A percentile compares a stretch with the other conserved stretches of the same genome.
These are phyloP conservation scores for Eunapius fragilis DNA, from an alignment of 37 sponge, comb jelly and placozoan species.

Conservation along the genomic window DNA sequence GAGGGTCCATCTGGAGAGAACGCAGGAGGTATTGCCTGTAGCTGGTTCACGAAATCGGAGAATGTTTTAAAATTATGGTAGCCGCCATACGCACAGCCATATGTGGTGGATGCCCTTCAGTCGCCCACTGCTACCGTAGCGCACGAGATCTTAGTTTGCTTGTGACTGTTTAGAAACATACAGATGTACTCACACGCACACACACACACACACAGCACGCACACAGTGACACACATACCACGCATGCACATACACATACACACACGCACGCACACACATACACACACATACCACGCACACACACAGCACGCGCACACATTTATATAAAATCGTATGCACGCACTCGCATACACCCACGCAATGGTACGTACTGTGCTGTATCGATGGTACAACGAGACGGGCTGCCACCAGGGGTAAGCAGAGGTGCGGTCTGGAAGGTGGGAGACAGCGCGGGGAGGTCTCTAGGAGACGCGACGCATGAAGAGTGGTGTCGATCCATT, in stretches of 20 bases:
- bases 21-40: conserved; percentile 21
- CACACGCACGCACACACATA: not conserved
- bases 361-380: conserved; percentile 52
- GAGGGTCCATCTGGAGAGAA: conserved; percentile 19
- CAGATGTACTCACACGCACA: no score
- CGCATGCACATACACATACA: not conserved
- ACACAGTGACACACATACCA: not conserved
- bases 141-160: no score
- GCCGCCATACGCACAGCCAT: no score
- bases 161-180: no score
- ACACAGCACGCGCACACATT: no score
- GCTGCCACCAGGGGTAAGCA: conserved; percentile 74
- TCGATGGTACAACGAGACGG: conserved; percentile 76
- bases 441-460: conserved; percentile 57
- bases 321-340: not conserved
- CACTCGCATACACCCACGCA: no score
- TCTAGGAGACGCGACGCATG: not conserved
- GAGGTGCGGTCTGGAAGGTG: conserved; percentile 64
- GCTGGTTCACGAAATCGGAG: no score
- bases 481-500: not conserved
- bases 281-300: not conserved
- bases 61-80: no score
- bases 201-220: no score
- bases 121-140: no score
- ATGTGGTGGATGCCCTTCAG: no score